These are phyloP conservation scores for Hexactinellida sp. DNA, from an alignment of 37 sponge, comb jelly and placozoan genomes.

Conservation along the genomic window DNA sequence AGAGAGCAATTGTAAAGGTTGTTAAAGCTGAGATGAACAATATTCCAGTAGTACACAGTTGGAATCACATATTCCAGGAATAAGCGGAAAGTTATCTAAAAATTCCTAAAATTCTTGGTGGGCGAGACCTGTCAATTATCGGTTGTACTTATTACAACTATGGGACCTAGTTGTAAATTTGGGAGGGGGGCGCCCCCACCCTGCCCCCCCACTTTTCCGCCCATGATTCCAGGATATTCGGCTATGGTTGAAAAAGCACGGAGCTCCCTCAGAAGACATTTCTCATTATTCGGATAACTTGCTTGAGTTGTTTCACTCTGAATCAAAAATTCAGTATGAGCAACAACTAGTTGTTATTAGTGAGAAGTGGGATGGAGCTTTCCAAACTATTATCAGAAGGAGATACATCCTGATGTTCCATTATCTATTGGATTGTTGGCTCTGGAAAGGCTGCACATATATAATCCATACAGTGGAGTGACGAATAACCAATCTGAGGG, in stretches of 20 bases:
- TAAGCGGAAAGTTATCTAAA: no score
- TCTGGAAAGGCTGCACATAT: not conserved
- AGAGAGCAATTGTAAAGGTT: not conserved
- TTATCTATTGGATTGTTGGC: not conserved
- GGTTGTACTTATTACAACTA: no score
- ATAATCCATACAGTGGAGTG: slow-evolving; percentile 47
- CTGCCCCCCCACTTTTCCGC: no score
- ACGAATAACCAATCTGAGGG: slow-evolving; percentile 47
- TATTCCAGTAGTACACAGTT: not conserved
- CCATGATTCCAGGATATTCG: not conserved
- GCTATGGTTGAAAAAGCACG: slow-evolving; percentile 1
- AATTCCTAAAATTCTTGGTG: no score
- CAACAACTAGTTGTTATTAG: not conserved
- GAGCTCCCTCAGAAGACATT: not conserved
- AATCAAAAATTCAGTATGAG: not conserved
- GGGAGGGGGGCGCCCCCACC: no score
- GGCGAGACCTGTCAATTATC: no score
- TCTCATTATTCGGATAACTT: not conserved
- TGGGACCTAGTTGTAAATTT: no score
- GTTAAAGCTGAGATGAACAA: not conserved
- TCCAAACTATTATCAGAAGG: not conserved
- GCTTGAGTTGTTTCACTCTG: not conserved
- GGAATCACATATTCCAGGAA: slow-evolving; percentile 15
- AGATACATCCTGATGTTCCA: not conserved
- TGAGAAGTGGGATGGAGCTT: not conserved